Base-by-base conservation (phyloP, 2,888 invertebrate genomes). In the Andricus curvator region DNA sequence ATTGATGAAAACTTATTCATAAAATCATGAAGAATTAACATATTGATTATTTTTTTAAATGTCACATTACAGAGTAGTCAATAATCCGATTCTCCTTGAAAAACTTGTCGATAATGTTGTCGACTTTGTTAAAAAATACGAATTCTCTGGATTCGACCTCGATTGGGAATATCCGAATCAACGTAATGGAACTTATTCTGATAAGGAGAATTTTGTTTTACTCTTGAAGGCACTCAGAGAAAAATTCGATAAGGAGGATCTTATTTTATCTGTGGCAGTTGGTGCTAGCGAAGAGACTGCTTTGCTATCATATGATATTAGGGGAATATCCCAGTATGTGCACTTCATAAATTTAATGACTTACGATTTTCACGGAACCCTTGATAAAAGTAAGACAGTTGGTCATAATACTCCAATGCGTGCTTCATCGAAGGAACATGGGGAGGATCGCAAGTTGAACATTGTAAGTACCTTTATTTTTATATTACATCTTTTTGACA, bases 81-180 rank as follows among this genome's bases (percentile, higher is more conserved):
- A 93, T 0, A 76, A 77, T 48, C 86, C 94, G 5, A 80, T 81
- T 0, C 85, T 93, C 1, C 93, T 95, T 20, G 89, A 91, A 2
- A 92, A 89, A 29, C 96, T 96, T 86, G 93, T 95, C 25, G 88
- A 93, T 3, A 95, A 94, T 82, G 94, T 94, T 0, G 87, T 95
- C 0, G 87, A 91, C 0, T 94, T 95, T 88, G 85, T 96, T 0
- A 89, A 91, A 67, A 92, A 93, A 9, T 93, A 95, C 86, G 94
- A 93, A 4, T 96, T 96, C 83, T 95, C 96, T 88, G 96, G 96
- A 3, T 92, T 96, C 0, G 96, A 96, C 87, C 78, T 96, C 0
- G 96, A 96, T 88, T 96, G 96, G 96, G 95, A 96, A 87, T 96
- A 95, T 86, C 96, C 96, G 0, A 94, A 93, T 76, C 93, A 94